Evolutionary conservation across 2,797 vertebrate genomes (phyloP), one percentile per base, ranked within the genome.

Genomic region (Dallia pectoralis): DNA sequence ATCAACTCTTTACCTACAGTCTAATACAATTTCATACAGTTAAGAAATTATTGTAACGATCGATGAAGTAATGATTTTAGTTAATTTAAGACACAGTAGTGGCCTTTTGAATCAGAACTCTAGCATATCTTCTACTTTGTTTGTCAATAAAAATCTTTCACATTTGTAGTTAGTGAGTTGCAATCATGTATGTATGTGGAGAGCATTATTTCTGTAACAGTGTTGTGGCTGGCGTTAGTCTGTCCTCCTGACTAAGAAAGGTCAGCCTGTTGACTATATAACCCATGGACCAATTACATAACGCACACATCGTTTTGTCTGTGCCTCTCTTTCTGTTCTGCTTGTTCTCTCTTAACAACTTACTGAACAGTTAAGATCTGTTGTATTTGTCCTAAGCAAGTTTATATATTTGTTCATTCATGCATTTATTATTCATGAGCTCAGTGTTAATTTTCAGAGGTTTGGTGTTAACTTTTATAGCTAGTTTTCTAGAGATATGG

Each of bases 1-100:
- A 51, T 68, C 67, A 53, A 65, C 72, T 25, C 76, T 72, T 69
- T 74, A 69, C 30, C 29, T 76, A 75, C 74, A 22, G 70, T 72
- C 40, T 67, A 22, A 32, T 29, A 22, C 48, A 73, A 40, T 36
- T 53, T 33, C 61, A 61, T 61, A 32, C 8, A 44, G 56, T 44
- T 71, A 8, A 36, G 53, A 64, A 47, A 4, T n/a, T n/a, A n/a
- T n/a, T n/a, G n/a, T n/a, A n/a, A n/a, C n/a, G n/a, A n/a, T n/a
- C n/a, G n/a, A n/a, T n/a, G n/a, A n/a, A n/a, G 29, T 14, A 30
- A 56, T 44, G 16, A 29, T 22, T 62, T 30, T 59, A 8, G 56
- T 36, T 29, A 65, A 66, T 47, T n/a, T 30, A 65, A 5, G 61
- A 32, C 9, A 18, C 61, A 25, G 22, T 75, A 56, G 32, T 30